Percentiles rank a stretch among this genome's conserved stretches.
Evolutionary conservation across 2,113 vertebrate species (phyloP).

Genomic region (Cygnus buccinator): DNA sequence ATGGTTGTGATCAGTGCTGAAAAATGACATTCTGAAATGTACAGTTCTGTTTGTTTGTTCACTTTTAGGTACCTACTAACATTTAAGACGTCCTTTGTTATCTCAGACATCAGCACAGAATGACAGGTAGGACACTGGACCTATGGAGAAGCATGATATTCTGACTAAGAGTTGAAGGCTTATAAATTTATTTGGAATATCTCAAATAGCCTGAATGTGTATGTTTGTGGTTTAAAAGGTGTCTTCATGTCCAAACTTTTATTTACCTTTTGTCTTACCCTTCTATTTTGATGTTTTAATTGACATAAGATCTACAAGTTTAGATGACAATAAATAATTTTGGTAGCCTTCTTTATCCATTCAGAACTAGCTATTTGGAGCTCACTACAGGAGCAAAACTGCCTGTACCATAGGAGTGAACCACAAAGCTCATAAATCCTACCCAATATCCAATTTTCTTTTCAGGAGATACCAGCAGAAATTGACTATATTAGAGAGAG

Average conservation of each 20-base stretch:
- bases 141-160: neutral
- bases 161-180: neutral
- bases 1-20: neutral
- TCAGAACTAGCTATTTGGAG: neutral
- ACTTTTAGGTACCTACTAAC: neutral
- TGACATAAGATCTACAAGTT: neutral
- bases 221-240: neutral
- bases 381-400: neutral
- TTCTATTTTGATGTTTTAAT: neutral
- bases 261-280: neutral
- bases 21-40: neutral
- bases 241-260: neutral
- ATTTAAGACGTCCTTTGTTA: neutral
- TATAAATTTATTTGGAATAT: neutral
- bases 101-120: neutral
- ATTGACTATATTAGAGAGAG: accelerated
- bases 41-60: neutral
- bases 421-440: neutral
- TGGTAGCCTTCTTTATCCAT: neutral
- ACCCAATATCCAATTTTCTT: neutral
- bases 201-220: neutral
- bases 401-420: accelerated
- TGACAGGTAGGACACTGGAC: neutral
- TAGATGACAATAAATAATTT: neutral
- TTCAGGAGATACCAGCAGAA: neutral